A percentile compares a stretch with the other conserved stretches of the same genome.
Evolutionary conservation across 2,797 vertebrate species (phyloP).

Genomic region (Cirrhinus molitorella): DNA sequence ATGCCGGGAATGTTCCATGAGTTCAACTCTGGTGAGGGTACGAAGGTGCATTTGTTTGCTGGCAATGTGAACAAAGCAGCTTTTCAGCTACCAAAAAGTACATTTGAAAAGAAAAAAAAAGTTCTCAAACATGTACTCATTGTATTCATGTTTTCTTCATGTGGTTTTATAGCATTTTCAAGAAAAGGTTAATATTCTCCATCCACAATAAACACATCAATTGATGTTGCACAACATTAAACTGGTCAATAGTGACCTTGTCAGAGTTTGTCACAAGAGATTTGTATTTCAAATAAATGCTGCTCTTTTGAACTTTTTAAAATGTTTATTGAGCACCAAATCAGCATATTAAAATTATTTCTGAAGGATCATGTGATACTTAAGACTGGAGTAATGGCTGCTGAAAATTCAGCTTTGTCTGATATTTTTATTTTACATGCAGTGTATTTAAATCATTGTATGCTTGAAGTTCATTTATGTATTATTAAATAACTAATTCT

Average conservation of each 20-base stretch:
- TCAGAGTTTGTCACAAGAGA: too few species aligned
- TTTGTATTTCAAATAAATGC: neutral
- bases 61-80: neutral
- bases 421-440: neutral
- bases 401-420: too few species aligned
- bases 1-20: slow-evolving; percentile 71
- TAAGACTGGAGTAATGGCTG: too few species aligned
- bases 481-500: neutral
- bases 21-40: slow-evolving; percentile 41
- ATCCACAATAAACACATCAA: too few species aligned
- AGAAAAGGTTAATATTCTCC: neutral
- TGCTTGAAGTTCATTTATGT: neutral
- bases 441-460: neutral
- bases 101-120: neutral
- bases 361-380: neutral
- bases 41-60: neutral
- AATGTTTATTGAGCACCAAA: neutral
- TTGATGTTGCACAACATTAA: neutral
- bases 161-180: neutral
- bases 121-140: neutral
- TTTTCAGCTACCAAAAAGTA: neutral
- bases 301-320: neutral
- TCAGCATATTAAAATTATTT: neutral
- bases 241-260: neutral
- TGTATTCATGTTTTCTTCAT: neutral